Base-by-base conservation (phyloP, 2,797 vertebrate genomes). In the Diplodus puntazzo region DNA sequence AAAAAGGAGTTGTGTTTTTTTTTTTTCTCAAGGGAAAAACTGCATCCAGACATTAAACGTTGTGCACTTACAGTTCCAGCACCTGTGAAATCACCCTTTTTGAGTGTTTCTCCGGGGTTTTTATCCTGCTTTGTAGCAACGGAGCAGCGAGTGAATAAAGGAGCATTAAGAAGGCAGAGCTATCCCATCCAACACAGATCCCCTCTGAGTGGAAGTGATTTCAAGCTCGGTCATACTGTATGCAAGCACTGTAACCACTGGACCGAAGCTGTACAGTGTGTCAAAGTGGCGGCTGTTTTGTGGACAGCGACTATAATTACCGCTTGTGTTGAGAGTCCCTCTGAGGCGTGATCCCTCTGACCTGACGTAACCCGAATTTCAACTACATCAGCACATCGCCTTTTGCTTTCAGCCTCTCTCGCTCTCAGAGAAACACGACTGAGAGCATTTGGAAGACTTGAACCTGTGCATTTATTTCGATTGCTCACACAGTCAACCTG, bases 281-380 rank as follows among this genome's bases (percentile, higher is more conserved):
- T 89, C 75, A 82, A 72, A 84, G 83, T 59, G 65, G 69, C 57
- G 75, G 49, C 78, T 85, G 85, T 81, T 69, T 73, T 83, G 82
- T 79, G 85, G 86, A 84, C 53, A 69, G 71, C 72, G 39, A 73
- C 85, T 89, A 45, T 91, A 92, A 94, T 93, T 92, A 92, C 84
- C 17, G 75, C 67, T 64, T 49, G 66, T 84, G 87, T 79, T 73
- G 71, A 83, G 81, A 84, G 61, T 77, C 79, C 46, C 79, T 61
- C 55, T 70, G 65, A 85, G 63, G 66, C 20, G 7, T 57, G 71
- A 87, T 84, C 57, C 13, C 23, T 25, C n/a, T 89, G 90, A 90
- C 91, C 91, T 80, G 75, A 88, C 6, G 53, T 82, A 85, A 91
- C 42, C 74, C 62, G 75, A 49, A 79, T 77, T 67, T 68, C 61